Percentiles rank a stretch among this genome's conserved stretches.
phyloP scores from a whole-genome alignment of 2,888 invertebrate species.

The Dryococelus australis region DNA sequence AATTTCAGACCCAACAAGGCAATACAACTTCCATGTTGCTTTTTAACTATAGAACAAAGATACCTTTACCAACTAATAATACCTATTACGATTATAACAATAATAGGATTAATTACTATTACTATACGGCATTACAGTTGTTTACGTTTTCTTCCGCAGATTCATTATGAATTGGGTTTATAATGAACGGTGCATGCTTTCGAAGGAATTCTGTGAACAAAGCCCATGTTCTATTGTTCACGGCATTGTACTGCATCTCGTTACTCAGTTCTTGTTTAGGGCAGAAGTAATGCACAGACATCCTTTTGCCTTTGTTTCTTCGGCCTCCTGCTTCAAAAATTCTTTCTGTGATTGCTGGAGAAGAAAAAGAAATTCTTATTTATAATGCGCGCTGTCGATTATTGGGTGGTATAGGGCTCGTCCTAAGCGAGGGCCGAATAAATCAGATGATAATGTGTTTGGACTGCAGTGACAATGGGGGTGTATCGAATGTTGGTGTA shows the following conservation, averaged over 20 bases:
- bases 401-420: background rate
- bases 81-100: too few species aligned
- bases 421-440: background rate
- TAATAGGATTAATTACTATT: too few species aligned
- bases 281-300: background rate
- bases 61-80: too few species aligned
- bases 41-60: too few species aligned
- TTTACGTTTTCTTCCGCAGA: too few species aligned
- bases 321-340: background rate
- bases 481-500: slow-evolving; percentile 37
- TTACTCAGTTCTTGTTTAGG: background rate
- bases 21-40: too few species aligned
- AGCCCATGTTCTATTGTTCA: background rate
- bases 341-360: background rate
- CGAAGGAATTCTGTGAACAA: background rate
- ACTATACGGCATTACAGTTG: too few species aligned
- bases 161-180: too few species aligned
- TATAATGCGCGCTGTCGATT: background rate
- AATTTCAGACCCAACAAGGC: too few species aligned
- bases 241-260: background rate
- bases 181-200: too few species aligned
- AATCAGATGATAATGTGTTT: slow-evolving; percentile 16
- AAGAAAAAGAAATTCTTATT: background rate
- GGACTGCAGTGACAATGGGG: slow-evolving; percentile 21
- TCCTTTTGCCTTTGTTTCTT: background rate